These are phyloP conservation scores for Engystomops pustulosus DNA, from an alignment of 2,113 vertebrate genomes.

Conservation along the genomic window DNA sequence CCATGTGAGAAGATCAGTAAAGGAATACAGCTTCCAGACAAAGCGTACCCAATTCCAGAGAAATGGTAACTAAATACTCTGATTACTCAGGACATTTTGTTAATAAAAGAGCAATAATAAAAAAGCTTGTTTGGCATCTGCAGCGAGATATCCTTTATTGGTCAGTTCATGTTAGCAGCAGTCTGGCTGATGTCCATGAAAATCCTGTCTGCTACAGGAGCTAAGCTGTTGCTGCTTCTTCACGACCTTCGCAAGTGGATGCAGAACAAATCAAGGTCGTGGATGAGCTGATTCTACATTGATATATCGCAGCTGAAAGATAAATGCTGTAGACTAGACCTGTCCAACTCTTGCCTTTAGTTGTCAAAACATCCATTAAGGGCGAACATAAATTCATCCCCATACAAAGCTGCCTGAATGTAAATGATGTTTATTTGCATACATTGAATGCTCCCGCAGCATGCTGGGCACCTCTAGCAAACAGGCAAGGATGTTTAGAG, in stretches of 20 bases:
- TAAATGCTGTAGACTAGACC: slow-evolving; percentile 57
- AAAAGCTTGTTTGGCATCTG: not conserved
- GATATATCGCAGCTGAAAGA: slow-evolving; percentile 53
- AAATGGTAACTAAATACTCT: slow-evolving; percentile 26
- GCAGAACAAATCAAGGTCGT: slow-evolving; percentile 52
- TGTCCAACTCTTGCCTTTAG: slow-evolving; percentile 51
- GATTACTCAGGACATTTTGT: slow-evolving; percentile 2
- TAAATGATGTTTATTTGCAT: slow-evolving; percentile 60
- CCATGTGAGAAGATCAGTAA: slow-evolving; percentile 29
- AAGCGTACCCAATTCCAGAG: slow-evolving; percentile 6
- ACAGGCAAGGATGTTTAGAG: slow-evolving; percentile 44
- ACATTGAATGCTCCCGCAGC: slow-evolving; percentile 40
- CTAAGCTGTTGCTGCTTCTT: slow-evolving; percentile 32
- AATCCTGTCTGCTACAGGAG: slow-evolving; percentile 19
- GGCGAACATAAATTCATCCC: slow-evolving; percentile 54
- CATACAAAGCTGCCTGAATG: slow-evolving; percentile 54
- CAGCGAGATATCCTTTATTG: slow-evolving; percentile 2
- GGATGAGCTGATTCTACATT: slow-evolving; percentile 27
- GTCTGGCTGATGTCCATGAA: slow-evolving; percentile 19
- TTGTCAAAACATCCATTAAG: slow-evolving; percentile 61
- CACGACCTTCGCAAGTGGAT: slow-evolving; percentile 34
- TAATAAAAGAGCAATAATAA: slow-evolving; percentile 39
- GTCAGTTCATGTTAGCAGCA: not conserved
- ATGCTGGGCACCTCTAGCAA: slow-evolving; percentile 37
- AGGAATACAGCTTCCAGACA: slow-evolving; percentile 24